Evolutionary conservation across 2,797 vertebrate species (phyloP).

Genomic region (Staurois parvus): DNA sequence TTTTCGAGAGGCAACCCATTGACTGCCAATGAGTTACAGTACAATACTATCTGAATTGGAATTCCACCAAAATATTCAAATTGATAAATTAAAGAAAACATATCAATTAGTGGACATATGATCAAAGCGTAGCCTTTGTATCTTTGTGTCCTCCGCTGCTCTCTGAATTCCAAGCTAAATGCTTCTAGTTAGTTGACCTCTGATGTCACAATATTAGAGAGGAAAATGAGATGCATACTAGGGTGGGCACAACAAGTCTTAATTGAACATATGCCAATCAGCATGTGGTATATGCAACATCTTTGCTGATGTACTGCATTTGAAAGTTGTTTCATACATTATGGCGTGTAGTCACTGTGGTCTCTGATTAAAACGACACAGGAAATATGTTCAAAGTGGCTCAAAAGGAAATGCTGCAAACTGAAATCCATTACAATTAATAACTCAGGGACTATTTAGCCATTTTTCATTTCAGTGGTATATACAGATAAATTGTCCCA

Average conservation of each 20-base stretch:
- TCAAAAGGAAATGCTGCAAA: not conserved
- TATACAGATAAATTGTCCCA: too few relatives aligned
- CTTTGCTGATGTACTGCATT: not conserved
- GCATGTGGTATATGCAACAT: not conserved
- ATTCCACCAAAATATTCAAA: not conserved
- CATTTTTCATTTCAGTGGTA: too few relatives aligned
- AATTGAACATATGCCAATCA: not conserved
- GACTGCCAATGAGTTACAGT: not conserved
- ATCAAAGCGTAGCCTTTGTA: not conserved
- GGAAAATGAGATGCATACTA: not conserved
- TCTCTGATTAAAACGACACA: not conserved
- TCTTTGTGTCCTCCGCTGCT: not conserved
- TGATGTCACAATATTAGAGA: not conserved
- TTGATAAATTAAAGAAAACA: slow-evolving; percentile 6
- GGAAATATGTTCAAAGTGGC: not conserved
- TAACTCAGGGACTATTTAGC: too few relatives aligned
- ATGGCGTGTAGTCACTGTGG: not conserved
- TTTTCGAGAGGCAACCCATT: slow-evolving; percentile 16
- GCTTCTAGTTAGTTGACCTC: not conserved
- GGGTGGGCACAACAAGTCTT: not conserved
- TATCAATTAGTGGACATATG: not conserved
- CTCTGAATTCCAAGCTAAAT: not conserved
- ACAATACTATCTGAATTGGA: not conserved
- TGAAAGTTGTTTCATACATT: not conserved
- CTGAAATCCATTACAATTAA: not conserved